phyloP scores from a whole-genome alignment of 37 sponge, comb jelly and placozoan species.

The Aphrocallistes beatrix region DNA sequence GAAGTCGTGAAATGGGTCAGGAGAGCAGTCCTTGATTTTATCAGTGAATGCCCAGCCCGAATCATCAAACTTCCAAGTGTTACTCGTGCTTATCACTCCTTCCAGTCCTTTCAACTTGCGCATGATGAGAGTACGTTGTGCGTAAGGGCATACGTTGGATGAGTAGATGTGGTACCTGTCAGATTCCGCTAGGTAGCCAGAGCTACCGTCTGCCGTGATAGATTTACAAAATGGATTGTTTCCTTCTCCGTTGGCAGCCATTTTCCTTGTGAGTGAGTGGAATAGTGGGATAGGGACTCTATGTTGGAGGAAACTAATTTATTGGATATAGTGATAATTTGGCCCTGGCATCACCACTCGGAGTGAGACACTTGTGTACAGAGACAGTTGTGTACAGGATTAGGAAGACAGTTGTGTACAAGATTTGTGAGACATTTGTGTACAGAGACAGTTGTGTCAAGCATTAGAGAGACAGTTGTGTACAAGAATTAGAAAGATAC shows the following conservation, averaged over 20 bases:
- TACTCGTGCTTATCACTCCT: background rate
- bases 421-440: too few species aligned
- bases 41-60: constrained; percentile 13
- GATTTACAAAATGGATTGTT: background rate
- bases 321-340: too few species aligned
- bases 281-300: too few species aligned
- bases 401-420: too few species aligned
- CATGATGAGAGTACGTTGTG: background rate
- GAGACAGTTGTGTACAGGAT: too few species aligned
- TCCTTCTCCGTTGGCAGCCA: background rate
- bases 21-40: background rate
- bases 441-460: too few species aligned
- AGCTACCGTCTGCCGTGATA: background rate
- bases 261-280: too few species aligned
- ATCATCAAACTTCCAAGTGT: background rate
- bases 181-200: background rate
- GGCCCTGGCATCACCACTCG: too few species aligned
- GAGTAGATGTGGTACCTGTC: background rate
- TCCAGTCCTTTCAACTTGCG: background rate
- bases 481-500: too few species aligned
- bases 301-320: too few species aligned
- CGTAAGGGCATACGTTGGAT: background rate
- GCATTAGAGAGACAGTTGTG: too few species aligned
- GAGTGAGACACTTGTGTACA: too few species aligned
- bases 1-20: background rate